Base-by-base conservation (phyloP, 30 jellyfish, hydroid and myxozoan genomes). In the Hydractinia symbiolongicarpus region DNA sequence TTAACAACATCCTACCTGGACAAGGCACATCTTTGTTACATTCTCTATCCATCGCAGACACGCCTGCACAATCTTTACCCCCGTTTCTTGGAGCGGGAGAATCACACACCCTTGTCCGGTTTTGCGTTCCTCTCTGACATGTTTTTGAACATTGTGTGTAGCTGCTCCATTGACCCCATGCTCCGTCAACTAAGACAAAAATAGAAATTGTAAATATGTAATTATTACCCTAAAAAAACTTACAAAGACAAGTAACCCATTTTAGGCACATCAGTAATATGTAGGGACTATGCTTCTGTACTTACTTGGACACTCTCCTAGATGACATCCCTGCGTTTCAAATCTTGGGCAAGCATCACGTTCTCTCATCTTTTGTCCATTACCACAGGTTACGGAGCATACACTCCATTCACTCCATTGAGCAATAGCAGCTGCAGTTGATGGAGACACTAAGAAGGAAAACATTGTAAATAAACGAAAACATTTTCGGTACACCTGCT, bases 21-120 rank as follows among this genome's bases (percentile, higher is more conserved):
- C 83, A 74, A 1, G 61, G 85, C 53, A 56, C 56, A 55, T 53
- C 58, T 50, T 61, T 50, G 5, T 53, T 20, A 77, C 97, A 89
- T 5, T 89, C 68, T 7, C 20, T 58, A 9, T 79, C 82, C 73
- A 84, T 95, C 7, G 57, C 78, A 50, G 89, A 58, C 5, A 53
- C 68, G 13, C 98, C 98, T 66, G 73, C 92, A 66, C 98, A 91
- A 53, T 80, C 87, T 74, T 74, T 73, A 50, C 98, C 98, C 2
- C 96, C 96, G 70, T 75, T 77, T 7, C 88, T 88, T 13, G 97
- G 97, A 14, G 95, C 62, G 5, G 97, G 97, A 53, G 88, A 80
- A 73, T 90, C 79, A 78, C 98, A 91, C 44, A 90, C 73, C 44
- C 98, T 52, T 16, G 78, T 72, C 61, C 96, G 71, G 15, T 89